These are phyloP conservation scores for Reinhardtius hippoglossoides DNA, from an alignment of 2,113 vertebrate genomes.

Conservation along the genomic window DNA sequence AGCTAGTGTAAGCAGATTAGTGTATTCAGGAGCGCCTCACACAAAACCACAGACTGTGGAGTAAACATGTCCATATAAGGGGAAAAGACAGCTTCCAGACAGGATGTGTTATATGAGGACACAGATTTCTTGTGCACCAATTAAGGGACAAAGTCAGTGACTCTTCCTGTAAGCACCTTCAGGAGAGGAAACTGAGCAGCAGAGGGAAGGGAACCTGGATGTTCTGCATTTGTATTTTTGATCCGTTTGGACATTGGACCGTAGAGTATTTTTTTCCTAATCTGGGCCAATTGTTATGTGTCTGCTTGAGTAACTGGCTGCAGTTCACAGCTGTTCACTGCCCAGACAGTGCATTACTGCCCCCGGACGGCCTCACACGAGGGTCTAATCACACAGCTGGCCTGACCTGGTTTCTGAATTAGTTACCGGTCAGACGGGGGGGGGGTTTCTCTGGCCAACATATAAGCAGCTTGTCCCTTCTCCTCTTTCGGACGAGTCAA, in stretches of 20 bases:
- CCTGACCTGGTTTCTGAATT: conserved; percentile 25
- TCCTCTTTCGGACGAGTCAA: not conserved
- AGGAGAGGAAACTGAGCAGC: not conserved
- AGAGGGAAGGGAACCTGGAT: not conserved
- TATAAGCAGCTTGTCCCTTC: conserved; percentile 19
- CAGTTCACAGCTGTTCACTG: conserved; percentile 4
- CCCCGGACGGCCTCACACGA: not conserved
- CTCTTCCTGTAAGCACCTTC: not conserved
- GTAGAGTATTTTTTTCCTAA: conserved; percentile 1
- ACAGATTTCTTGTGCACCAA: not conserved
- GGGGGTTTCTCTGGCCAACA: conserved; percentile 4
- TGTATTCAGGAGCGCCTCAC: conserved; percentile 3
- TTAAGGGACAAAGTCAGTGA: not conserved
- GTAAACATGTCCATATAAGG: conserved; percentile 5
- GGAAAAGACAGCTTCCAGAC: conserved; percentile 4
- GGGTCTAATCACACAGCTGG: conserved; percentile 26
- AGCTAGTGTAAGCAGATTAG: conserved; percentile 4
- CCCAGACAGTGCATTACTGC: conserved; percentile 2
- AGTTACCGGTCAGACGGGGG: conserved; percentile 4
- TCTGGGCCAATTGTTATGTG: conserved; percentile 7
- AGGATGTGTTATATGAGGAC: not conserved
- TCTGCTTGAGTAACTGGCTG: not conserved
- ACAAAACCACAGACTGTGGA: not conserved
- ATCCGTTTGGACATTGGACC: not conserved
- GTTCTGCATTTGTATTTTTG: not conserved